phyloP scores from a whole-genome alignment of 1,140 invertebrate genomes.

The Drosophila kanapiae region DNA sequence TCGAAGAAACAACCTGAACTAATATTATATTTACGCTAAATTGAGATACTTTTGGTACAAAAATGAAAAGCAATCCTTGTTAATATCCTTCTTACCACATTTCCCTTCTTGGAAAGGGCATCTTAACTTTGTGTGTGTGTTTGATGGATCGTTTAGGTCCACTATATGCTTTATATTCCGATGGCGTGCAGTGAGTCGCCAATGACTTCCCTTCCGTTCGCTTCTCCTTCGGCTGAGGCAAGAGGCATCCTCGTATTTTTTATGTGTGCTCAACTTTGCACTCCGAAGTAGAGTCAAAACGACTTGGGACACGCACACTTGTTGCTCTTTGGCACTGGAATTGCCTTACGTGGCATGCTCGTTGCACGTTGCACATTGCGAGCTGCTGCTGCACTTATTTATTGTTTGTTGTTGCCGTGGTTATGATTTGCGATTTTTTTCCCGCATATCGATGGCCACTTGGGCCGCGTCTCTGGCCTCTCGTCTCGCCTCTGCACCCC shows the following conservation, averaged over 20 bases:
- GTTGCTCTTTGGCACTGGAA: conserved; percentile 67
- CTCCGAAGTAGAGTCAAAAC: conserved; percentile 68
- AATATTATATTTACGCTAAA: neutral
- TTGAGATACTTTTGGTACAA: neutral
- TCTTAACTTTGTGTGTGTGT: neutral
- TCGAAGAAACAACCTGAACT: too few species aligned
- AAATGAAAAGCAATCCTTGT: neutral
- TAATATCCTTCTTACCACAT: neutral
- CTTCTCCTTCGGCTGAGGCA: conserved; percentile 6
- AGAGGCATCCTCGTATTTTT: conserved; percentile 46
- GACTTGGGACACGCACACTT: conserved; percentile 82
- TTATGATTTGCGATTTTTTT: conserved; percentile 80
- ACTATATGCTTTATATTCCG: conserved; percentile 66
- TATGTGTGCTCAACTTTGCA: conserved; percentile 76
- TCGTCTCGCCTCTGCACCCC: neutral
- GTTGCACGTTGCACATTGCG: conserved; percentile 41
- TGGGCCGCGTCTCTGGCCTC: conserved; percentile 10
- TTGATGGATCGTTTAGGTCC: conserved; percentile 8
- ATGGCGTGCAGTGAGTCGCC: conserved; percentile 67
- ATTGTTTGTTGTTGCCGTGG: conserved; percentile 79
- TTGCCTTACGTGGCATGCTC: conserved; percentile 53
- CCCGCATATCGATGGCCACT: conserved; percentile 62
- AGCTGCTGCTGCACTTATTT: conserved; percentile 66
- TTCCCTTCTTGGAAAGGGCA: conserved; percentile 3
- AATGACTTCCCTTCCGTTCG: conserved; percentile 21